Evolutionary conservation across 2,113 vertebrate genomes (phyloP).

Genomic region (Cranoglanis bouderius): DNA sequence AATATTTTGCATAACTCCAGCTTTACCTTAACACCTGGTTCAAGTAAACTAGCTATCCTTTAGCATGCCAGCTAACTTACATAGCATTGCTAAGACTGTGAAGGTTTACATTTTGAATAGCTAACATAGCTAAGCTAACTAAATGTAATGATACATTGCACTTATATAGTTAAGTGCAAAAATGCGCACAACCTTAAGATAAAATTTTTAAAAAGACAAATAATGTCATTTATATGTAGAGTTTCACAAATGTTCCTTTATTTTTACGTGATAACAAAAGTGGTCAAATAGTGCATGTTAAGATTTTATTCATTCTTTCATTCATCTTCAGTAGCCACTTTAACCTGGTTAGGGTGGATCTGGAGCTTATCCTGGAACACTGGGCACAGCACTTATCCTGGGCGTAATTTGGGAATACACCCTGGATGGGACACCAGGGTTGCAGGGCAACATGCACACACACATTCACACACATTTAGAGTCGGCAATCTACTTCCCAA

Average conservation of each 20-base stretch:
- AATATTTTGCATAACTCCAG: not conserved
- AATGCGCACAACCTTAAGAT: not conserved
- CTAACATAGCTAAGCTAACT: not conserved
- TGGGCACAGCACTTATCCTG: not conserved
- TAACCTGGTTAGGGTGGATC: not conserved
- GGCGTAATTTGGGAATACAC: not conserved
- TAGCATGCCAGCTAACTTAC: not conserved
- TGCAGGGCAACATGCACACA: not conserved
- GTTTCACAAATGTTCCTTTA: not conserved
- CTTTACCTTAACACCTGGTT: not conserved
- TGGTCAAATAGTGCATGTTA: not conserved
- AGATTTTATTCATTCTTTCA: not conserved
- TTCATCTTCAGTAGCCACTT: not conserved
- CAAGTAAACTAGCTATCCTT: not conserved
- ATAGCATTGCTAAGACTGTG: not conserved
- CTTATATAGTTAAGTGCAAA: not conserved
- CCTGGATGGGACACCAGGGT: not conserved
- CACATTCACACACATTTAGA: not conserved
- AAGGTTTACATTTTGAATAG: not conserved
- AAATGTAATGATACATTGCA: too few relatives aligned
- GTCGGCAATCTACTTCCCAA: not conserved
- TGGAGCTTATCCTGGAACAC: not conserved
- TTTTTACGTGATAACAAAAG: not conserved
- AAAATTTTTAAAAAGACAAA: not conserved
- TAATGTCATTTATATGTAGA: not conserved